Conservation (phyloP, 2,113 vertebrate genomes). For the Hymenochirus boettgeri region DNA sequence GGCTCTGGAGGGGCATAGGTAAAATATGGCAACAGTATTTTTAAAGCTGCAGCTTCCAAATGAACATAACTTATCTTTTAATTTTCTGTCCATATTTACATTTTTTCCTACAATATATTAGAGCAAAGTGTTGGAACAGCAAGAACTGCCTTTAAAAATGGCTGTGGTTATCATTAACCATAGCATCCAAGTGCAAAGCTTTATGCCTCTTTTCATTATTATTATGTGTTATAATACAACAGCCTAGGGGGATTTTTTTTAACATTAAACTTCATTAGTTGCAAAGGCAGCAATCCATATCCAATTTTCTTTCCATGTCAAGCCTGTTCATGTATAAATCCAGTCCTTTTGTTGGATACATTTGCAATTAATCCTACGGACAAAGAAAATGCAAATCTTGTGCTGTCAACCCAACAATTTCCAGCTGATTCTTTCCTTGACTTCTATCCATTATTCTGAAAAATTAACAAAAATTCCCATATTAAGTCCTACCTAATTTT, state of each 20-base stretch:
- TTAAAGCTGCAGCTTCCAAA: too few relatives aligned
- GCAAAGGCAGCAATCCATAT: conserved; percentile 70
- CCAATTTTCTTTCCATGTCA: conserved; percentile 69
- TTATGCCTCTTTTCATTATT: conserved; percentile 31
- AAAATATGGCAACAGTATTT: too few relatives aligned
- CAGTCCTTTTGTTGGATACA: conserved; percentile 63
- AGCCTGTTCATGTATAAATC: conserved; percentile 61
- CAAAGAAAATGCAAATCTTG: conserved; percentile 67
- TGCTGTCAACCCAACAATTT: conserved; percentile 51
- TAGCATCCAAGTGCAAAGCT: conserved; percentile 14
- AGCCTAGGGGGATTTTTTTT: conserved; percentile 56
- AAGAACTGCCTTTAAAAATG: too few relatives aligned
- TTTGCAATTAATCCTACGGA: conserved; percentile 69
- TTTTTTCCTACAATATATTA: too few relatives aligned
- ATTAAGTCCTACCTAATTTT: conserved; percentile 69
- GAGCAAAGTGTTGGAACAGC: too few relatives aligned
- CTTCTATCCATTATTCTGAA: conserved; percentile 59
- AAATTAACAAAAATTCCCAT: conserved; percentile 68
- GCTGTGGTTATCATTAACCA: conserved; percentile 4
- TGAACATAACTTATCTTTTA: too few relatives aligned
- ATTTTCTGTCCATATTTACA: too few relatives aligned
- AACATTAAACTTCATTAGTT: conserved; percentile 67
- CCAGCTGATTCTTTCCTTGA: conserved; percentile 53
- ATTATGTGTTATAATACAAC: conserved; percentile 45
- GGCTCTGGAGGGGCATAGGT: too few relatives aligned